phyloP scores from a whole-genome alignment of 2,888 invertebrate species.

The Drosophila nigritarsus region DNA sequence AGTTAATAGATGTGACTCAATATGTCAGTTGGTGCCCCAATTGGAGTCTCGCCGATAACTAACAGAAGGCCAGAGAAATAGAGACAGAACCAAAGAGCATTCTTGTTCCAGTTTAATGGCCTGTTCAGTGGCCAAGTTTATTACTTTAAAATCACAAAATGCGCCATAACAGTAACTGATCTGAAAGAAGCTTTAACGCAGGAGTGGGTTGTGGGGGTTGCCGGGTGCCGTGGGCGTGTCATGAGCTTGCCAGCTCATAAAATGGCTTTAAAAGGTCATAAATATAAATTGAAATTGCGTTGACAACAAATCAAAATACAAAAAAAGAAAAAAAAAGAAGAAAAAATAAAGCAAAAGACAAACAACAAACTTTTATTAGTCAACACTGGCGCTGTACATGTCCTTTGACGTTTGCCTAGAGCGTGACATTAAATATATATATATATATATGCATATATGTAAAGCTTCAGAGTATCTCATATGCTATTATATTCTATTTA shows the following conservation, averaged over 20 bases:
- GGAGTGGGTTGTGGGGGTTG: neutral
- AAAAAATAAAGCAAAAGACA: slow-evolving; percentile 12
- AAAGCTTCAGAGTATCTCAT: too few relatives aligned
- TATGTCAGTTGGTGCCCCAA: slow-evolving; percentile 46
- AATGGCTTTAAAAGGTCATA: slow-evolving; percentile 73
- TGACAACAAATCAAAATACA: slow-evolving; percentile 53
- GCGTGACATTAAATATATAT: neutral
- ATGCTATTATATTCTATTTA: too few relatives aligned
- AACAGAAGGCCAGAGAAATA: slow-evolving; percentile 30
- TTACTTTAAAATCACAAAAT: slow-evolving; percentile 75
- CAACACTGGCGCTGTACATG: slow-evolving; percentile 1
- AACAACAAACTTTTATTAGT: slow-evolving; percentile 38
- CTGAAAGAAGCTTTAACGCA: neutral
- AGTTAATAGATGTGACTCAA: slow-evolving; percentile 74
- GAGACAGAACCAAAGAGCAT: slow-evolving; percentile 1
- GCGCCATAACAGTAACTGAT: slow-evolving; percentile 61
- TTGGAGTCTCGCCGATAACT: slow-evolving; percentile 61
- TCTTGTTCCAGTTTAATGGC: slow-evolving; percentile 52
- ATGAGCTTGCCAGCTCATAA: slow-evolving; percentile 72
- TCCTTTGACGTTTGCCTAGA: neutral
- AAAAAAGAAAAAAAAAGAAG: neutral
- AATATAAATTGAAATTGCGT: slow-evolving; percentile 79
- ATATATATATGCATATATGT: neutral
- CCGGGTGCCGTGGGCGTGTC: neutral
- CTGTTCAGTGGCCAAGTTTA: slow-evolving; percentile 67